Conservation (phyloP, 2,797 vertebrate genomes). For the Semotilus atromaculatus region DNA sequence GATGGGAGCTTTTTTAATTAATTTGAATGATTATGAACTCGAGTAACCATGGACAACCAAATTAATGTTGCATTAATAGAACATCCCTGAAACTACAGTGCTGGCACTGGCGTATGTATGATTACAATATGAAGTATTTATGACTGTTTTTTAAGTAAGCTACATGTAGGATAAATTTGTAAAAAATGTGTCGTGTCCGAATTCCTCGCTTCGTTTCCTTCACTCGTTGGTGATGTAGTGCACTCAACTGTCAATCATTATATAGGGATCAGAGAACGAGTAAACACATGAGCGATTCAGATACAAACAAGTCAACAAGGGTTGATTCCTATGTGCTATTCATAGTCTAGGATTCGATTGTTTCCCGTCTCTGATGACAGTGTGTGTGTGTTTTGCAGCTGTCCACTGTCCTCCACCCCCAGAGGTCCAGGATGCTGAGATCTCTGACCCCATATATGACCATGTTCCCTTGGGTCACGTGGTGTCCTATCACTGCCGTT, state of each 20-base stretch:
- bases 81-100: too few relatives aligned
- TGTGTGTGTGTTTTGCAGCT: slow-evolving; percentile 18
- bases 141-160: too few relatives aligned
- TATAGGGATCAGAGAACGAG: too few relatives aligned
- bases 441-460: background rate
- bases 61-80: background rate
- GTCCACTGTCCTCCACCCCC: slow-evolving; percentile 55
- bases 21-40: background rate
- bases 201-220: background rate
- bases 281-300: too few relatives aligned
- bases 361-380: background rate
- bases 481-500: slow-evolving; percentile 65
- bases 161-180: background rate
- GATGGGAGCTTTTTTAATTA: background rate
- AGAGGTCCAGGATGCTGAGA: slow-evolving; percentile 53
- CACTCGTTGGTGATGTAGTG: background rate
- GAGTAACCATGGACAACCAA: background rate
- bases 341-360: background rate
- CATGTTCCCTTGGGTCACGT: slow-evolving; percentile 56
- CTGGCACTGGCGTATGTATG: background rate
- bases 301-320: background rate
- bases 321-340: background rate
- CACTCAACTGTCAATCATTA: too few relatives aligned
- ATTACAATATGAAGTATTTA: too few relatives aligned
- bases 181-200: background rate